These are phyloP conservation scores for Oncorhynchus tshawytscha DNA, from an alignment of 2,113 vertebrate species.

Conservation along the genomic window DNA sequence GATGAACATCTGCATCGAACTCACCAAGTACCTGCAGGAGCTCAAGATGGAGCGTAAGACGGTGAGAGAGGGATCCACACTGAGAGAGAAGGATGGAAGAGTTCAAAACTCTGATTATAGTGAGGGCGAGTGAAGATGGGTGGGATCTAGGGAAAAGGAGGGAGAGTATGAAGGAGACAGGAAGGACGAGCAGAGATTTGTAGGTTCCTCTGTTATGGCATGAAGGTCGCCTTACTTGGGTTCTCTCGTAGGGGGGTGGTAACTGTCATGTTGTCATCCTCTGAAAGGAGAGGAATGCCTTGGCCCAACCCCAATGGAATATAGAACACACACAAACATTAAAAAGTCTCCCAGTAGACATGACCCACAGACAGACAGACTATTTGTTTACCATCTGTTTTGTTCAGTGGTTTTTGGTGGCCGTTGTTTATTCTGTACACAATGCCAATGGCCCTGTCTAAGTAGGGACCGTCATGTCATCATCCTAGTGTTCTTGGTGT, in stretches of 20 bases:
- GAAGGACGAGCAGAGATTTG: background rate
- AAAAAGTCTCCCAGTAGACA: constrained; percentile 45
- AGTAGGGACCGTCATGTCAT: too few relatives aligned
- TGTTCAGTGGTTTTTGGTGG: constrained; percentile 43
- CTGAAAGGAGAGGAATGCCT: constrained; percentile 50
- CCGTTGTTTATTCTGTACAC: constrained; percentile 52
- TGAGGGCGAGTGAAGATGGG: constrained; percentile 65
- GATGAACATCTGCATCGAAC: constrained; percentile 82
- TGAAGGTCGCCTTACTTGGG: constrained; percentile 41
- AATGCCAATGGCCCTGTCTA: constrained; percentile 9
- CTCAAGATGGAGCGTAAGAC: constrained; percentile 86
- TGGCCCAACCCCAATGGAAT: constrained; percentile 37
- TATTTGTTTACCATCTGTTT: constrained; percentile 58
- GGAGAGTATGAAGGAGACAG: constrained; percentile 10
- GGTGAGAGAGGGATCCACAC: constrained; percentile 59
- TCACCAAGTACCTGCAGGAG: constrained; percentile 85
- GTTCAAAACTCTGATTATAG: constrained; percentile 32
- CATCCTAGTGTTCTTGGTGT: background rate
- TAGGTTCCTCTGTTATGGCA: constrained; percentile 41
- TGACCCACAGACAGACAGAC: constrained; percentile 53
- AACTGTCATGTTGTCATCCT: constrained; percentile 32
- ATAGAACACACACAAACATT: constrained; percentile 31
- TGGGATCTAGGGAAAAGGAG: constrained; percentile 17
- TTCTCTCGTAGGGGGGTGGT: constrained; percentile 31
- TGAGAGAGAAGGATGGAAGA: background rate